Percentiles rank a stretch among this genome's conserved stretches.
These are phyloP conservation scores for Tachina lurida DNA, from an alignment of 2,888 invertebrate species.

Conservation along the genomic window DNA sequence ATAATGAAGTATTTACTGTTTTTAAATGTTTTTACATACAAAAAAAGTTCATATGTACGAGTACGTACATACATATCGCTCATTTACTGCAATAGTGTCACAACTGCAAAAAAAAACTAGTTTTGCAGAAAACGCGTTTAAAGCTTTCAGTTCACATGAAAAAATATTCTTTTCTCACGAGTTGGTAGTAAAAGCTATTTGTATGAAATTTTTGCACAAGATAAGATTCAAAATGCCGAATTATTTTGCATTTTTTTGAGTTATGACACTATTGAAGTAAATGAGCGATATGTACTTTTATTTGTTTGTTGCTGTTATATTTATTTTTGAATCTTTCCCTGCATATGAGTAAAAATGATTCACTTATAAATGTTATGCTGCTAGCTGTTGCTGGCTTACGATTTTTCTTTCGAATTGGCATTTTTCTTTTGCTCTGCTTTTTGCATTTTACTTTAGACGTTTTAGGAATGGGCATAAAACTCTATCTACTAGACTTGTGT, in stretches of 20 bases:
- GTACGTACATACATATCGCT: no score
- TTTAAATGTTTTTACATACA: constrained; percentile 41
- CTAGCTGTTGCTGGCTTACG: constrained; percentile 53
- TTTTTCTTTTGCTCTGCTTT: constrained; percentile 56
- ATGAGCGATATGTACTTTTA: constrained; percentile 4
- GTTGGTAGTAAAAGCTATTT: no score
- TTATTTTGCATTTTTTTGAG: no score
- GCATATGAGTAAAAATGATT: constrained; percentile 36
- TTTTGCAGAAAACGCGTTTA: no score
- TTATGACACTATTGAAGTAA: no score
- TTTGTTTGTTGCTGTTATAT: constrained; percentile 9
- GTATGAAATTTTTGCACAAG: no score
- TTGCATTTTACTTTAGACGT: constrained; percentile 59
- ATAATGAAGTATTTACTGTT: constrained; percentile 53
- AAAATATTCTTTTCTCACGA: no score
- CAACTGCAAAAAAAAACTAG: no score
- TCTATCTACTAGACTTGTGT: constrained; percentile 6
- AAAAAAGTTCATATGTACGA: not conserved
- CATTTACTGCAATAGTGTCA: no score
- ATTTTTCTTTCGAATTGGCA: constrained; percentile 23
- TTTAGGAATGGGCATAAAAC: not conserved
- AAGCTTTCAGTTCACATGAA: no score
- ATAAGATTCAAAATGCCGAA: no score
- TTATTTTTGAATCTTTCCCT: not conserved
- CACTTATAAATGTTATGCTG: constrained; percentile 31